Evolutionary conservation across 2,797 vertebrate species (phyloP), one percentile per base, ranked within the genome.

Genomic region (Microtus agrestis): DNA sequence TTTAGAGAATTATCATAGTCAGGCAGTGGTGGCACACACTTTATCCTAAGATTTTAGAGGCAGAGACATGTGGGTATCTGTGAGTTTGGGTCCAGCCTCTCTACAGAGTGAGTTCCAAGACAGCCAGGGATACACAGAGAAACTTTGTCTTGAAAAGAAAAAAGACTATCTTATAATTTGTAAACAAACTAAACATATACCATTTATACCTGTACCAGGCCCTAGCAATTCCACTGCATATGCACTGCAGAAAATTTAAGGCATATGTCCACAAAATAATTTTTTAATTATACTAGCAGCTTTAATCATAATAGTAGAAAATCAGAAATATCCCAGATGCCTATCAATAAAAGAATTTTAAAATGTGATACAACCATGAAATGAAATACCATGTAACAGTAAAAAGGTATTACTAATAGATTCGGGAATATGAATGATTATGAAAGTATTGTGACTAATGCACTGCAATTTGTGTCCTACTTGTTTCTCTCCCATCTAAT

Each of bases 291-390:
- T 7, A 23, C 37, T 89, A 94, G 56, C 0, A 89, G 15, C 17
- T 85, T 85, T 93, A 89, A 71, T 91, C 21, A 77, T 89, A 91
- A 95, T 5, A 78, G 37, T 69, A 59, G 69, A 94, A 84, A 84
- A 14, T 40, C 79, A 54, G 21, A 88, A 77, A 90, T 12, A 86
- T 29, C 15, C 48, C 23, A 61, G 4, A 21, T 61, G 10, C 65
- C 37, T 12, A 93, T 74, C 13, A 96, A 63, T 19, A 91, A 93
- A 46, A 95, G 34, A 94, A 77, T 77, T 77, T 79, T 65, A 92
- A 92, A 94, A 86, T 63, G 43, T 91, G 34, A 17, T 79, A 46
- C 27, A 65, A 29, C 69, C 43, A 69, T 76, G 84, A 37, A 92
- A 74, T 84, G 54, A 34, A 92, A 56, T 74, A 88, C 12, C 79